Percentiles rank a stretch among this genome's conserved stretches.
Evolutionary conservation across 1,140 invertebrate species (phyloP).

Genomic region (Holotrichia oblita): DNA sequence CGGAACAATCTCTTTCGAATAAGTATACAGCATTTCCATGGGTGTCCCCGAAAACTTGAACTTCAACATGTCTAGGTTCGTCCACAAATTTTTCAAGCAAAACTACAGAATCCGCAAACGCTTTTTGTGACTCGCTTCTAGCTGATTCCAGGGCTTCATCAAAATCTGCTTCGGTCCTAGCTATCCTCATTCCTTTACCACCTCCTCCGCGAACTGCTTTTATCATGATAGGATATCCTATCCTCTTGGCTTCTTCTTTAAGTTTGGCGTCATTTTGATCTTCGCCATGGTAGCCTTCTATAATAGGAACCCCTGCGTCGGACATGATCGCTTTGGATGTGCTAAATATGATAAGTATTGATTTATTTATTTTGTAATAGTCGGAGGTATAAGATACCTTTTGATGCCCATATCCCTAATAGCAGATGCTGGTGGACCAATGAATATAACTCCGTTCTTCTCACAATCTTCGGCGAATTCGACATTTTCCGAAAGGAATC

Average conservation of each 20-base stretch:
- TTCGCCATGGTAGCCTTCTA: constrained; percentile 94
- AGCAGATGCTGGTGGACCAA: constrained; percentile 91
- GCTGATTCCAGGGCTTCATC: constrained; percentile 91
- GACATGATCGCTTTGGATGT: constrained; percentile 96
- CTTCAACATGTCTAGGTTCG: constrained; percentile 91
- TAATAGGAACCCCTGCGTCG: constrained; percentile 90
- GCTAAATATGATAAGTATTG: constrained; percentile 64
- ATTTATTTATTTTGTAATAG: not conserved
- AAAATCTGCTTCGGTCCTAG: constrained; percentile 82
- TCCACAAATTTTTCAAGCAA: constrained; percentile 90
- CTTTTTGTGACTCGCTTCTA: constrained; percentile 90
- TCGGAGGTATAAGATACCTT: constrained; percentile 66
- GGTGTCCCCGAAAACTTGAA: constrained; percentile 93
- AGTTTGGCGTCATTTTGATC: constrained; percentile 83
- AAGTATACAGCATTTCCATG: constrained; percentile 94
- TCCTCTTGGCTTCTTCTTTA: constrained; percentile 79
- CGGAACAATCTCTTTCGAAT: constrained; percentile 96
- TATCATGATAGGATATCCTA: constrained; percentile 98
- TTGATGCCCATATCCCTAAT: constrained; percentile 99
- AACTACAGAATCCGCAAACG: constrained; percentile 93
- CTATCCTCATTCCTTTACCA: constrained; percentile 97
- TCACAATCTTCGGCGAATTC: constrained; percentile 89
- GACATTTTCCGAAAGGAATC: constrained; percentile 91
- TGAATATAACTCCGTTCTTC: constrained; percentile 82
- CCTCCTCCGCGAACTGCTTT: constrained; percentile 97